Evolutionary conservation across 2,797 vertebrate genomes (phyloP).

Genomic region (Enteromius mattozi): DNA sequence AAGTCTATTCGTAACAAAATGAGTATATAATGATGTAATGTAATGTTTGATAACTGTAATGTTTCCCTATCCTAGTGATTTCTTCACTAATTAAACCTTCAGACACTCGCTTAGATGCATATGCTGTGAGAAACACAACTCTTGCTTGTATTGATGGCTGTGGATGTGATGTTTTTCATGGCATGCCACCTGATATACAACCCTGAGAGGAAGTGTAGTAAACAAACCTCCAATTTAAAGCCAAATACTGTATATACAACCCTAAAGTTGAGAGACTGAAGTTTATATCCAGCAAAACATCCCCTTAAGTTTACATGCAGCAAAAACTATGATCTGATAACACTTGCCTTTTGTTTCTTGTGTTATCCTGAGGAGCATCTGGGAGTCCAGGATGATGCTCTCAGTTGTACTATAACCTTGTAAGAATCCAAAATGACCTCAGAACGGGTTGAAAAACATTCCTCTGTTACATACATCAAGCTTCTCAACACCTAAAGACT

Average conservation of each 20-base stretch:
- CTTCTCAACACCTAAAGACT: constrained; percentile 50
- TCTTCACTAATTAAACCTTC: constrained; percentile 18
- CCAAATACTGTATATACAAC: background rate
- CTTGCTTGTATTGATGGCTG: background rate
- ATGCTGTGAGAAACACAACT: background rate
- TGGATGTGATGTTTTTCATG: constrained; percentile 3
- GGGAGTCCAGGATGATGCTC: constrained; percentile 1
- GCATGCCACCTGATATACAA: background rate
- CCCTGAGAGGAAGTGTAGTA: constrained; percentile 7
- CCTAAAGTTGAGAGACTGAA: background rate
- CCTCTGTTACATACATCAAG: constrained; percentile 7
- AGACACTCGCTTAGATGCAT: background rate
- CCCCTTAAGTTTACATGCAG: background rate
- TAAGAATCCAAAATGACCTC: constrained; percentile 25
- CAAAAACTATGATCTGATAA: background rate
- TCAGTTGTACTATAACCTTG: constrained; percentile 15
- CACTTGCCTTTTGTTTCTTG: constrained; percentile 16
- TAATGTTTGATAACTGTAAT: background rate
- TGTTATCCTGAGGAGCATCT: background rate
- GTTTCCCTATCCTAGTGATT: background rate
- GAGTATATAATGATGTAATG: background rate
- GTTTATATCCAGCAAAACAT: constrained; percentile 5
- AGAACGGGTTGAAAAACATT: constrained; percentile 1
- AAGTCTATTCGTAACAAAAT: background rate
- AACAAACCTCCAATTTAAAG: background rate